Evolutionary conservation across 2,888 invertebrate genomes (phyloP).

Genomic region (Lasioglossum marginatum): DNA sequence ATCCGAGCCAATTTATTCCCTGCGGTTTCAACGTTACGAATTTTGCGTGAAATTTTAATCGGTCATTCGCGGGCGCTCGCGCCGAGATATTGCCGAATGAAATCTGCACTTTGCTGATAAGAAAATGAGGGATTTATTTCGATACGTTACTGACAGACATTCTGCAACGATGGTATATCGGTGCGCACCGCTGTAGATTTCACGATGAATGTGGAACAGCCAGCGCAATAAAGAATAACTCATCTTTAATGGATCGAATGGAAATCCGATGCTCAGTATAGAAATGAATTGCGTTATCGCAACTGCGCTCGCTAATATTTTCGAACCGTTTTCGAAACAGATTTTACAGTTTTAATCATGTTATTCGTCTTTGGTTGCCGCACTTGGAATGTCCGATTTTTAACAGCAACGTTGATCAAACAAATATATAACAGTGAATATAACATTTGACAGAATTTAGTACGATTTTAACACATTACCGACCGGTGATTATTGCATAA

Average conservation of each 20-base stretch:
- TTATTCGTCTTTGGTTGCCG: too few species aligned
- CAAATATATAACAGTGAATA: too few species aligned
- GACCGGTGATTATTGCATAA: too few species aligned
- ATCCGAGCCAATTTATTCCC: neutral
- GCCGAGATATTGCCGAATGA: neutral
- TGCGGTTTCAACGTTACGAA: neutral
- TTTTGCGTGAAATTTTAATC: neutral
- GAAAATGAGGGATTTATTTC: neutral
- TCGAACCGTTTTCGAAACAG: neutral
- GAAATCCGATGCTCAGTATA: neutral
- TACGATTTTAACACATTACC: too few species aligned
- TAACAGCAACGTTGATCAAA: too few species aligned
- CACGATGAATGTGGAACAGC: neutral
- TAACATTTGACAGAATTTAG: too few species aligned
- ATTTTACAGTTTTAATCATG: too few species aligned
- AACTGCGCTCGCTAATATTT: neutral
- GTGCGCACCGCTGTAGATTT: neutral
- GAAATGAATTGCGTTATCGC: neutral
- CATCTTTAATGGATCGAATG: neutral
- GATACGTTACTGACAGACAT: neutral
- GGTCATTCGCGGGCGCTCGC: neutral
- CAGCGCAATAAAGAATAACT: neutral
- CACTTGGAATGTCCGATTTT: too few species aligned
- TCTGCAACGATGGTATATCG: neutral
- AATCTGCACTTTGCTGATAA: slow-evolving; percentile 6